phyloP scores from a whole-genome alignment of 2,113 vertebrate species.

The pig (Sus scrofa) region T2T-Sscrofa CM000815.6:86451501-86452000 shows the following conservation, averaged over 20 bases:
- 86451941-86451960: neutral
- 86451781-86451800: neutral
- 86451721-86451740: neutral
- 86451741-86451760: neutral
- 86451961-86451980: neutral
- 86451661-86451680: neutral
- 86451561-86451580: neutral
- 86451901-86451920: neutral
- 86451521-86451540: too few species aligned
- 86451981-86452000: neutral
- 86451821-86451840: neutral
- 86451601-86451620: neutral
- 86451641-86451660: neutral
- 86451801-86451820: neutral
- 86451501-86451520: too few species aligned
- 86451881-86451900: neutral
- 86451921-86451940: neutral
- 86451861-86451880: neutral
- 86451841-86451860: neutral
- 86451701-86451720: neutral
- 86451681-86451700: neutral
- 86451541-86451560: neutral
- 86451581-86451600: neutral
- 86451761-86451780: neutral
- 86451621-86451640: neutral